Percentiles rank a stretch among this genome's conserved stretches.
Evolutionary conservation across 2,888 invertebrate species (phyloP).

Genomic region (Megaustenia siamemsis): DNA sequence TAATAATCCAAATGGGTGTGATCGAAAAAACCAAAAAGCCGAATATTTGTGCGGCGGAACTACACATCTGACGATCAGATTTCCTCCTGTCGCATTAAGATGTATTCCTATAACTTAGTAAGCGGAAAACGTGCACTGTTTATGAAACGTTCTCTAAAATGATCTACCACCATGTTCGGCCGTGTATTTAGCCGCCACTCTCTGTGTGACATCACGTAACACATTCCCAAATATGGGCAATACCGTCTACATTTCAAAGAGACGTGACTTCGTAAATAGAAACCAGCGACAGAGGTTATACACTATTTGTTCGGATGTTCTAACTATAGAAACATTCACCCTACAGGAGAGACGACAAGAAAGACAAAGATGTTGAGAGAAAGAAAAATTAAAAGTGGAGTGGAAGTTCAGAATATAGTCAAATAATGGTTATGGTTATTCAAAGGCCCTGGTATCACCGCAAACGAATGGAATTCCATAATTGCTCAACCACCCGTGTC

Average conservation of each 20-base stretch:
- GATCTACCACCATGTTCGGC: not conserved
- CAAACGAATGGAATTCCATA: no score
- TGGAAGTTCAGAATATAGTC: no score
- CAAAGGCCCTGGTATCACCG: no score
- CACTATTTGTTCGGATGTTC: not conserved
- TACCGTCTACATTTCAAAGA: not conserved
- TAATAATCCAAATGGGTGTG: not conserved
- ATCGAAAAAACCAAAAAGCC: not conserved
- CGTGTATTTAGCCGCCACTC: not conserved
- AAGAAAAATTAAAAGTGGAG: no score
- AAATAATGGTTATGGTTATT: no score
- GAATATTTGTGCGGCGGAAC: not conserved
- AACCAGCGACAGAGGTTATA: not conserved
- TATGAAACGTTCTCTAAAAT: not conserved
- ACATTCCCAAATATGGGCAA: not conserved
- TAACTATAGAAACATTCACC: not conserved
- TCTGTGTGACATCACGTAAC: not conserved
- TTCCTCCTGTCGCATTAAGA: no score
- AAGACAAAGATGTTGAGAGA: no score
- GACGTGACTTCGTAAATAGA: constrained; percentile 26
- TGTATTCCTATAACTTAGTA: not conserved
- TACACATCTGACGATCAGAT: no score
- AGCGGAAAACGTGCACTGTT: not conserved
- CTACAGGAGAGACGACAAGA: no score
- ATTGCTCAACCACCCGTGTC: no score